Evolutionary conservation across 1,140 invertebrate species (phyloP).

Genomic region (Megalopta genalis): DNA sequence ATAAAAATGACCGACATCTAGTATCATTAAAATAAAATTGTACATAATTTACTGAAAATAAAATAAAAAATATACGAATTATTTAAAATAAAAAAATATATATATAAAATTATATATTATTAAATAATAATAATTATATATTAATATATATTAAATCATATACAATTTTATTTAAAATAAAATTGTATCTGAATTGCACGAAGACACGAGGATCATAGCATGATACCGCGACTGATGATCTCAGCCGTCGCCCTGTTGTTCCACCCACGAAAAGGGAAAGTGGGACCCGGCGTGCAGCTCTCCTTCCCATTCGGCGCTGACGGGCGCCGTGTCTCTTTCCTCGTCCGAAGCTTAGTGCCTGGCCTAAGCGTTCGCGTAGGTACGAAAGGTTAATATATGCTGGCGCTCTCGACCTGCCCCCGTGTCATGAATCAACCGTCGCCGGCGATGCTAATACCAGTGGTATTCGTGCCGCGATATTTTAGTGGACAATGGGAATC

Average conservation of each 20-base stretch:
- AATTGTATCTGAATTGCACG: too few relatives aligned
- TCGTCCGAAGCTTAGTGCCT: too few relatives aligned
- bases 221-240: slow-evolving; percentile 52
- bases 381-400: slow-evolving; percentile 64
- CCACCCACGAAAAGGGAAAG: slow-evolving; percentile 65
- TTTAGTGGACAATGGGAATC: slow-evolving; percentile 61
- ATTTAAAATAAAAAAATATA: too few relatives aligned
- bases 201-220: neutral
- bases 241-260: slow-evolving; percentile 44
- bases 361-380: neutral
- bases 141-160: too few relatives aligned
- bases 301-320: slow-evolving; percentile 27
- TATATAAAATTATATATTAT: too few relatives aligned
- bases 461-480: slow-evolving; percentile 61
- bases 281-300: slow-evolving; percentile 40
- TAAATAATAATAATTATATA: too few relatives aligned
- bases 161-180: too few relatives aligned
- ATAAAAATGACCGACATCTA: too few relatives aligned
- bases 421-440: slow-evolving; percentile 45
- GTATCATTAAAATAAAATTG: too few relatives aligned
- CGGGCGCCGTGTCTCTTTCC: neutral
- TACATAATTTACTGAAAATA: too few relatives aligned
- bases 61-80: too few relatives aligned
- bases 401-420: slow-evolving; percentile 43
- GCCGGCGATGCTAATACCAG: slow-evolving; percentile 44